Base-by-base conservation (phyloP, 2,113 vertebrate species). In the Coptodon rendalli region DNA sequence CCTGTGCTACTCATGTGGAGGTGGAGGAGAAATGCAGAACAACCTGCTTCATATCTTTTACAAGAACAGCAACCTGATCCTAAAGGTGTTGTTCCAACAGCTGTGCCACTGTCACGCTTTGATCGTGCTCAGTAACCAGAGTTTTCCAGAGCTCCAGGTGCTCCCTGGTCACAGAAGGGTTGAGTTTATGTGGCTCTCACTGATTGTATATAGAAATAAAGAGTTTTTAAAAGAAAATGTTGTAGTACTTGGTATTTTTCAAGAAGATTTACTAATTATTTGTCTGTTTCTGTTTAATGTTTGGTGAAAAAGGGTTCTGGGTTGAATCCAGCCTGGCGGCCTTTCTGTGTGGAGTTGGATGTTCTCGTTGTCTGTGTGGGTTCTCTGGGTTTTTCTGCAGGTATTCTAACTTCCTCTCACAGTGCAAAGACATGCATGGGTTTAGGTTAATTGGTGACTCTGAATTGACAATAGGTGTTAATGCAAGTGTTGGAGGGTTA, bases 141-240 rank as follows among this genome's bases (percentile, higher is more conserved):
- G 54, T 48, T 38, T 19, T 16, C 7, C 57, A 50, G 78, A 81
- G 83, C 9, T 84, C 14, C 79, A 88, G 43, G 87, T 91, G 91
- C 87, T 93, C 81, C 82, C 57, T 89, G 85, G 86, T 90, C 87
- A 91, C 89, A 83, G 80, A 86, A 82, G 54, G 82, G 45, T 71
- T 84, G 73, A 79, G 85, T 86, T 83, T 38, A 71, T 89, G 89
- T 93, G 93, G 78, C 71, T 89, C 91, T 92, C 93, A 93, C 92
- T 94, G 90, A 92, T 79, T 95, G 92, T 91, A 94, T 56, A 94
- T 90, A 92, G 59, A 94, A 93, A 95, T 93, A 95, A 94, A 95
- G 82, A 94, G 87, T 92, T 94, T 93, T 91, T 83, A 90, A 94
- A 91, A 86, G 31, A 71, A 76, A 71, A 34, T 45, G 16, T 16